phyloP scores from a whole-genome alignment of 2,888 invertebrate species.

The Ditula angustiorana region DNA sequence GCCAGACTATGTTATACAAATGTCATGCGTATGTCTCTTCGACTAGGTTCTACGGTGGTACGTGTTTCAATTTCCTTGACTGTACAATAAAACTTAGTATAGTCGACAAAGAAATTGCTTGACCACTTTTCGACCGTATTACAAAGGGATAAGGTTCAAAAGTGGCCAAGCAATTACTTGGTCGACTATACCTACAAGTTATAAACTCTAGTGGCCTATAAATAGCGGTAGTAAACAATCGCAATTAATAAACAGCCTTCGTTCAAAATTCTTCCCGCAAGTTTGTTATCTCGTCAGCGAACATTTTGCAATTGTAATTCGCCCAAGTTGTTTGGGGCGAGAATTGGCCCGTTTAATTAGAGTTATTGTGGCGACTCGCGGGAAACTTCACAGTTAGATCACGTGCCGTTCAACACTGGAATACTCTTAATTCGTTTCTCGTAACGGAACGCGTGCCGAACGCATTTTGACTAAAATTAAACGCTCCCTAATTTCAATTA shows the following conservation, averaged over 20 bases:
- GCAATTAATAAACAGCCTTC: slow-evolving; percentile 33
- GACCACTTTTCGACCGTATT: no score
- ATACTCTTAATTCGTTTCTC: slow-evolving; percentile 55
- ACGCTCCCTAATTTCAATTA: slow-evolving; percentile 43
- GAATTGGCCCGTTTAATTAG: slow-evolving; percentile 61
- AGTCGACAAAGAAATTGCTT: no score
- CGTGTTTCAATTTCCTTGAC: no score
- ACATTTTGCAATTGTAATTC: slow-evolving; percentile 43
- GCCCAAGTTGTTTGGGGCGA: slow-evolving; percentile 49
- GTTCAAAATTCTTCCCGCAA: slow-evolving; percentile 17
- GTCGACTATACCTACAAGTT: background rate
- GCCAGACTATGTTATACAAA: no score
- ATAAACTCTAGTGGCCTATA: background rate
- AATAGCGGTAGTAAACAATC: slow-evolving; percentile 17
- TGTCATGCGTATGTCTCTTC: no score
- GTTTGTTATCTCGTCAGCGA: slow-evolving; percentile 13
- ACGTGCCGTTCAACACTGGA: slow-evolving; percentile 61
- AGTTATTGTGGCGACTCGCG: slow-evolving; percentile 57
- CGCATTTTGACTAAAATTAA: slow-evolving; percentile 50
- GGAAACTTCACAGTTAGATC: slow-evolving; percentile 60
- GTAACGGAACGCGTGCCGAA: slow-evolving; percentile 53
- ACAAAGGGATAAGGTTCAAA: no score
- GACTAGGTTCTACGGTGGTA: no score
- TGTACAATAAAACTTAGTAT: no score
- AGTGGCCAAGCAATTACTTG: no score